phyloP scores from a whole-genome alignment of 2,113 vertebrate genomes.

The Alligator mississippiensis region DNA sequence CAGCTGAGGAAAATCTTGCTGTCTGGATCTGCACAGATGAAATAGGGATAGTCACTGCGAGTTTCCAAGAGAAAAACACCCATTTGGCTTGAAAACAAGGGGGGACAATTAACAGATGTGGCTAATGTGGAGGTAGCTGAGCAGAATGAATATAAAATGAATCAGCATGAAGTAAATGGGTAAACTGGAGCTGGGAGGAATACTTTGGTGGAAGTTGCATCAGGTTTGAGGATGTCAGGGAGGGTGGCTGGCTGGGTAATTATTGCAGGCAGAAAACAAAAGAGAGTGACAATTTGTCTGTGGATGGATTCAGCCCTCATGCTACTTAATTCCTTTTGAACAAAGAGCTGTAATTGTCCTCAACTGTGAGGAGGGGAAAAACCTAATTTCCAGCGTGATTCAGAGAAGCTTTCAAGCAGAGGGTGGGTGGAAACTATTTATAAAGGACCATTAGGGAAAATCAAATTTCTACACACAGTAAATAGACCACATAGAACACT shows the following conservation, averaged over 20 bases:
- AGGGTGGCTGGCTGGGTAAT: constrained; percentile 64
- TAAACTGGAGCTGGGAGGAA: constrained; percentile 7
- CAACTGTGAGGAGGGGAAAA: constrained; percentile 71
- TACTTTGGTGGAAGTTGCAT: background rate
- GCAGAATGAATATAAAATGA: background rate
- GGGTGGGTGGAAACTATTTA: constrained; percentile 74
- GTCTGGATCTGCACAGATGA: background rate
- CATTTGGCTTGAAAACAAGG: background rate
- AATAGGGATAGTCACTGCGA: background rate
- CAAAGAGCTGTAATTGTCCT: constrained; percentile 77
- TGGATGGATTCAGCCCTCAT: constrained; percentile 70
- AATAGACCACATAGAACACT: constrained; percentile 53
- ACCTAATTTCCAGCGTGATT: constrained; percentile 73
- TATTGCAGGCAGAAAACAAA: constrained; percentile 69
- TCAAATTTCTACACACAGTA: constrained; percentile 63
- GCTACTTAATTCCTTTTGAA: constrained; percentile 74
- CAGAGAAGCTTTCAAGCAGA: constrained; percentile 70
- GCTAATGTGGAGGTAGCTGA: background rate
- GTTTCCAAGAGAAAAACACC: rapidly evolving
- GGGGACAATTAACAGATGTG: background rate
- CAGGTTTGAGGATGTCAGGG: constrained; percentile 54
- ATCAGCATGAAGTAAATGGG: background rate
- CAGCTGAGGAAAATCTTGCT: rapidly evolving
- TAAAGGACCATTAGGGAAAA: constrained; percentile 68
- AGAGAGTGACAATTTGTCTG: constrained; percentile 69